Evolutionary conservation across 2,113 vertebrate species (phyloP), one percentile per base, ranked within the genome.

Genomic region (Lepisosteus oculatus): DNA sequence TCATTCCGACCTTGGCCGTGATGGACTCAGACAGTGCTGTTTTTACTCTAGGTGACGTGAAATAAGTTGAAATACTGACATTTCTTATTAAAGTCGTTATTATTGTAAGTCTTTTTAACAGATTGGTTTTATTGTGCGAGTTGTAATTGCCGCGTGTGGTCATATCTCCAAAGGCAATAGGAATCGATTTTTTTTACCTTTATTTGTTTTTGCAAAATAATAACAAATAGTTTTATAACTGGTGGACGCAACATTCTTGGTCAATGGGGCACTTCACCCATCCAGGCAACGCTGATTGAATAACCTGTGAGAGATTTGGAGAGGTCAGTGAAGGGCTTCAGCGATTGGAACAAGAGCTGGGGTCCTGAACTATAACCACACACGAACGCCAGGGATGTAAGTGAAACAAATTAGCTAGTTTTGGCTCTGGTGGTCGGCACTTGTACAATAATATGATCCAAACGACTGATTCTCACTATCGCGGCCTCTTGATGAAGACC

Each of bases 341-440:
- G 80, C 62, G 78, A 69, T 70, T 77, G 71, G 63, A 70, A 61
- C 78, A 72, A 83, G 77, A 82, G 79, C 61, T 55, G 65, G 71
- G 86, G 84, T 90, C 86, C 79, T 81, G 86, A 91, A 86, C 87
- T 79, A 76, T 75, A 79, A 84, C 81, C 83, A 79, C 80, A 80
- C 61, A 77, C 76, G 84, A 73, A 73, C 73, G 84, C 74, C 62
- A 61, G 12, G 61, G 72, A 71, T 69, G 72, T 68, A 72, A 70
- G 51, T 65, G 71, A 61, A 83, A 74, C 72, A 84, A 74, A 82
- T 81, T 73, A 72, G 72, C 68, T 68, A 42, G 70, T 72, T 55
- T 64, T 13, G 6, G 17, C 68, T 29, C 62, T 70, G 43, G 61
- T 66, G 78, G 57, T 66, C 70, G 66, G 55, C 43, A 62, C 67